Base-by-base conservation (phyloP, 2,888 invertebrate species). In the Camptogramma bilineatum region DNA sequence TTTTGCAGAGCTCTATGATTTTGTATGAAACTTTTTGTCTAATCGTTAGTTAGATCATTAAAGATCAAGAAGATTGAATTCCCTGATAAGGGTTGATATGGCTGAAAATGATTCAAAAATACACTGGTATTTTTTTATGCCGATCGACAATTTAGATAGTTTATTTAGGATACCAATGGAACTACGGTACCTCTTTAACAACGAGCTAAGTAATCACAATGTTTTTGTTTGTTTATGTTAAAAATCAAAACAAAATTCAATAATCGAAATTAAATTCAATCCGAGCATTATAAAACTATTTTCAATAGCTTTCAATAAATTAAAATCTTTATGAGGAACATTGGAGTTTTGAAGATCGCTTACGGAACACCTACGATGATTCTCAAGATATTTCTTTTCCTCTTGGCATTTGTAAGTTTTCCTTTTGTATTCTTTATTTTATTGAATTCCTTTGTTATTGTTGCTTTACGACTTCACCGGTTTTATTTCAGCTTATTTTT, bases 201-300 rank as follows among this genome's bases (percentile, higher is more conserved):
- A n/a, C n/a, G n/a, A n/a, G n/a, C n/a, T n/a, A n/a, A n/a, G n/a
- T n/a, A n/a, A n/a, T n/a, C n/a, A n/a, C n/a, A n/a, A n/a, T n/a
- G n/a, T n/a, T n/a, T 39, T 34, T 10, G 9, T 39, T 0, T 10
- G 13, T 39, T 13, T 39, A 13, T 4, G 4, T 0, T 39, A 18
- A 28, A 42, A 39, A 48, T 44, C 48, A 61, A 53, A 65, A 61
- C 61, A 61, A 52, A 52, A 61, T 61, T 28, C 50, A 64, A 56
- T 64, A 16, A 10, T 7, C n/a, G n/a, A 56, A 56, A 56, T 39
- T 62, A 56, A 65, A 61, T 50, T 1, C 52, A 21, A 65, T 4
- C n/a, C 53, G 21, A 44, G 61, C 65, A 17, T 46, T 21, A n/a
- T 70, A 71, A 18, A 62, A 62, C 46, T 4, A 21, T 39, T 39